These are phyloP conservation scores for Parasteatoda tepidariorum DNA, from an alignment of 1,140 invertebrate genomes.

Conservation along the genomic window DNA sequence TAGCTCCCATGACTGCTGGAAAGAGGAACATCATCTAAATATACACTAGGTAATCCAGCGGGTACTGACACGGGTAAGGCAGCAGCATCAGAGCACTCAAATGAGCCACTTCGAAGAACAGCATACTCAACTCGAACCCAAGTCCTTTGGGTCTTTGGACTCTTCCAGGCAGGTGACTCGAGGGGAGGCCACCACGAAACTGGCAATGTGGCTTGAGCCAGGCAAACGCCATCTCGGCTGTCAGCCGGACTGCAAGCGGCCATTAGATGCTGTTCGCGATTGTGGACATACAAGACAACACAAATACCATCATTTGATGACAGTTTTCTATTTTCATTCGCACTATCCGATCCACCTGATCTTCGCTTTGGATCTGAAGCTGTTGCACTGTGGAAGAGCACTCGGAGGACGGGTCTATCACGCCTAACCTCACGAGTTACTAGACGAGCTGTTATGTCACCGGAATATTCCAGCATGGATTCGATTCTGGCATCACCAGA, in stretches of 20 bases:
- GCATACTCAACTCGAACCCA: constrained; percentile 84
- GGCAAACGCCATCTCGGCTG: constrained; percentile 87
- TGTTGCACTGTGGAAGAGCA: constrained; percentile 80
- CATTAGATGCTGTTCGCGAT: constrained; percentile 73
- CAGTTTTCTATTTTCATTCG: constrained; percentile 40
- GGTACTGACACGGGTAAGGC: constrained; percentile 52
- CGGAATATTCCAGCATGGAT: constrained; percentile 68
- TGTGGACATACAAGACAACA: constrained; percentile 77
- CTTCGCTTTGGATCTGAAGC: constrained; percentile 69
- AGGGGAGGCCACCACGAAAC: constrained; percentile 84
- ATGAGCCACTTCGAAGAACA: constrained; percentile 71
- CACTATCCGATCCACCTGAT: constrained; percentile 65
- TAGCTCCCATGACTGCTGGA: constrained; percentile 80
- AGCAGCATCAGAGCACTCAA: constrained; percentile 59
- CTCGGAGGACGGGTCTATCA: constrained; percentile 86
- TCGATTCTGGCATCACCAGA: constrained; percentile 63
- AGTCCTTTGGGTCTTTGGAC: constrained; percentile 76
- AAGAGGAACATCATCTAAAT: constrained; percentile 77
- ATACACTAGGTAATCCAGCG: constrained; percentile 33
- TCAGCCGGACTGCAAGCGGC: constrained; percentile 85
- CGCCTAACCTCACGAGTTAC: constrained; percentile 84
- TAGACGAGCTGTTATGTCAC: constrained; percentile 91
- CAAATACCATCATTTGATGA: constrained; percentile 63
- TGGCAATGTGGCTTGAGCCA: constrained; percentile 83
- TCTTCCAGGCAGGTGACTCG: constrained; percentile 63